Conservation (phyloP, 1,140 invertebrate genomes). For the Samia ricini region DNA sequence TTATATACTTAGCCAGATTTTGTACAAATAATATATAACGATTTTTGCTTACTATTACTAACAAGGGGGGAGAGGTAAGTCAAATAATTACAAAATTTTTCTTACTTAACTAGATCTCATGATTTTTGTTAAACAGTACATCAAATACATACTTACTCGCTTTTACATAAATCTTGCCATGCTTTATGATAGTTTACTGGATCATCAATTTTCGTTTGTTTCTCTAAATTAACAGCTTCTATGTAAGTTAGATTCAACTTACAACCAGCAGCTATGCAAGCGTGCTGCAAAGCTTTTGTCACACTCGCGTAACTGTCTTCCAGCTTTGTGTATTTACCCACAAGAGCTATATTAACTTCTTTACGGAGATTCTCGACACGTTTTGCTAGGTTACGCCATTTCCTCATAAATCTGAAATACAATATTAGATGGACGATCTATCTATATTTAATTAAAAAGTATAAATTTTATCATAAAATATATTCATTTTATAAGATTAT, state of each 20-base stretch:
- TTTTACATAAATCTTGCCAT: slow-evolving; percentile 94
- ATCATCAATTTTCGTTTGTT: slow-evolving; percentile 82
- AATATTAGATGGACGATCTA: not conserved
- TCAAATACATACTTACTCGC: slow-evolving; percentile 90
- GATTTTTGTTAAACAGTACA: too few species aligned
- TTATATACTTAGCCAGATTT: too few species aligned
- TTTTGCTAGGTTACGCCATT: slow-evolving; percentile 94
- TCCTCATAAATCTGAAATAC: slow-evolving; percentile 85
- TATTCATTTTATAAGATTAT: too few species aligned
- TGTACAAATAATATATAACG: too few species aligned
- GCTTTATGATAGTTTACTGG: slow-evolving; percentile 95
- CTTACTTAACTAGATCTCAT: not conserved
- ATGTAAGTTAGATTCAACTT: slow-evolving; percentile 94
- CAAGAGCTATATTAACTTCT: slow-evolving; percentile 94
- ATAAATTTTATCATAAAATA: too few species aligned
- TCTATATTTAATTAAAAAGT: too few species aligned
- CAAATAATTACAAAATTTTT: not conserved
- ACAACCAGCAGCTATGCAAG: slow-evolving; percentile 89
- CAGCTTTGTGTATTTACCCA: slow-evolving; percentile 99
- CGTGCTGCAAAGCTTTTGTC: slow-evolving; percentile 96
- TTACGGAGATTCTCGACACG: slow-evolving; percentile 88
- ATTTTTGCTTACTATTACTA: too few species aligned
- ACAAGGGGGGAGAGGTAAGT: too few species aligned
- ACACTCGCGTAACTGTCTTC: slow-evolving; percentile 98
- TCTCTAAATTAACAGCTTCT: slow-evolving; percentile 94